Base-by-base conservation (phyloP, 1,140 invertebrate species). In the Cardiocondyla obscurior region DNA sequence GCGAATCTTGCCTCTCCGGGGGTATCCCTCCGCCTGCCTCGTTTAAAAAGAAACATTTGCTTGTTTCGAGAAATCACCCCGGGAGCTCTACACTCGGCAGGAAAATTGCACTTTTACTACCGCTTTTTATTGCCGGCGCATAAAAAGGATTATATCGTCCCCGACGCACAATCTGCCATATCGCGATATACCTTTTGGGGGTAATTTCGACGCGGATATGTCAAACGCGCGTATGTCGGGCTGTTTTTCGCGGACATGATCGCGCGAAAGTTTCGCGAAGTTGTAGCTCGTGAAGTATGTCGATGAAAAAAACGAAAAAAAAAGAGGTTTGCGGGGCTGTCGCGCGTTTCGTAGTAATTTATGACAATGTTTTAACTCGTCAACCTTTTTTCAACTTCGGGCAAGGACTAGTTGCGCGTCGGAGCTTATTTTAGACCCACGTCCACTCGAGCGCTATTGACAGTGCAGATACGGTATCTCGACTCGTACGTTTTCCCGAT, bases 41-140 rank as follows among this genome's bases (percentile, higher is more conserved):
- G 25, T 51, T 62, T 77, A 42, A 19, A 79, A 69, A 79, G 62
- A 28, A 67, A 65, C 74, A 53, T 49, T 76, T 19, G 57, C 44
- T 19, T 30, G 64, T 79, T 79, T 79, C 22, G 46, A 69, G 62
- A 67, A 69, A 53, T 42, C 60, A 67, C 60, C 74, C 74, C 62
- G 53, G n/a, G n/a, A n/a, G 36, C 30, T 79, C 69, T 79, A 79
- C 69, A 42, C n/a, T 30, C 62, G 3, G 74, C 16, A 30, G 28
- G 62, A 33, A 42, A 79, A 79, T 79, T 79, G 62, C 62, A 79
- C 42, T 79, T 79, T 79, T 69, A 79, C 74, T 67, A 46, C 62
- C n/a, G 74, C 6, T 28, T 79, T 79, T 69, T 79, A 79, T 79
- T 69, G 62, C 62, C 46, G 36, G 8, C 46, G 62, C 64, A 79